Conservation (phyloP, 2,797 vertebrate species). For the Tapirus indicus region DNA sequence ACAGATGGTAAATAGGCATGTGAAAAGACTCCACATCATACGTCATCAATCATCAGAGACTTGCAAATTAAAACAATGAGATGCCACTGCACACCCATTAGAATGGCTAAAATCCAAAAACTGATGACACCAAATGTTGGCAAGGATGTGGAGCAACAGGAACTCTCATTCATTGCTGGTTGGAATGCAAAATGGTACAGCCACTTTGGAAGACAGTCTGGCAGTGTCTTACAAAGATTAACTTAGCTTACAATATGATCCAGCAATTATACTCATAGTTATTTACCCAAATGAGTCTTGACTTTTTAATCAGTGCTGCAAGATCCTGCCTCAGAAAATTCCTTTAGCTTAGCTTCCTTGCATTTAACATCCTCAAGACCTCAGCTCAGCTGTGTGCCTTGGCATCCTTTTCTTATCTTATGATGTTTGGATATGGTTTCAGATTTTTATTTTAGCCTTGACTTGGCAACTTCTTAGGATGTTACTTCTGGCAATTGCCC, state of each 20-base stretch:
- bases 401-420: background rate
- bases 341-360: background rate
- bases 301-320: background rate
- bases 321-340: background rate
- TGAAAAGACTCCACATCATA: background rate
- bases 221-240: background rate
- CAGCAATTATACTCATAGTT: background rate
- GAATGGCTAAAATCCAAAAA: background rate
- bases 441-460: slow-evolving; percentile 40
- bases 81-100: background rate
- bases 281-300: background rate
- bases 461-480: slow-evolving; percentile 18
- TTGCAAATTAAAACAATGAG: background rate
- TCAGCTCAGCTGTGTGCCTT: slow-evolving; percentile 18
- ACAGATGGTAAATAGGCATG: background rate
- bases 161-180: background rate
- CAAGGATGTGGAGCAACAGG: background rate
- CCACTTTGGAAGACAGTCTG: background rate
- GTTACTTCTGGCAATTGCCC: slow-evolving; percentile 37
- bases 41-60: background rate
- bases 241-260: background rate
- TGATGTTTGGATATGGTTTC: slow-evolving; percentile 47
- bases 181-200: background rate
- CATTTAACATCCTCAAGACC: background rate
- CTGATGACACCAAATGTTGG: background rate